phyloP scores from a whole-genome alignment of 1,140 invertebrate species.

The Sinonovacula constricta region DNA sequence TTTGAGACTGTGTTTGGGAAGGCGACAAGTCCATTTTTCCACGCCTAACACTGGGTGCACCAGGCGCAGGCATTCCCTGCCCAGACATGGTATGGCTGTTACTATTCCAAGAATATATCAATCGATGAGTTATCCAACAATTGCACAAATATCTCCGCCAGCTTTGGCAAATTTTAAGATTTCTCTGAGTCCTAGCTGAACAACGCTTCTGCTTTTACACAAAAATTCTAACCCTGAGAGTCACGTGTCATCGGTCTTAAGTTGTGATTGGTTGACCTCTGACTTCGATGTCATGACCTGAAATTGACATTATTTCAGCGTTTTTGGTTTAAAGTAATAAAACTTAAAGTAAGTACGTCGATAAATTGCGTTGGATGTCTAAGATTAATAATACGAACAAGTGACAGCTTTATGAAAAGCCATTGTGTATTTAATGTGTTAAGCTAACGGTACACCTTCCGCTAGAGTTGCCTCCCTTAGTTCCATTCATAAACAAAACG shows the following conservation, averaged over 20 bases:
- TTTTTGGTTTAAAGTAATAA: too few species aligned
- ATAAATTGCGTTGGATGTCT: too few species aligned
- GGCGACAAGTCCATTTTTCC: too few species aligned
- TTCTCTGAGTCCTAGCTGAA: constrained; percentile 5
- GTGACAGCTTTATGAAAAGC: too few species aligned
- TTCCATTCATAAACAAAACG: constrained; percentile 51
- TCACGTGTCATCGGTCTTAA: constrained; percentile 37
- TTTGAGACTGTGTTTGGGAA: constrained; percentile 17
- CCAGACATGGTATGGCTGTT: constrained; percentile 33
- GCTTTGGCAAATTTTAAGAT: neutral
- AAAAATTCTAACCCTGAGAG: constrained; percentile 39
- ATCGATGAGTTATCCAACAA: constrained; percentile 37
- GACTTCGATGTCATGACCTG: constrained; percentile 32
- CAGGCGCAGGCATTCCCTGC: constrained; percentile 39
- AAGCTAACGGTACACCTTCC: too few species aligned
- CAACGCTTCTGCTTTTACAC: constrained; percentile 34
- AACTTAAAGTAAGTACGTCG: too few species aligned
- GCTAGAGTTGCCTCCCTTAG: constrained; percentile 44
- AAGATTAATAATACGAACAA: too few species aligned
- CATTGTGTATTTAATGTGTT: too few species aligned
- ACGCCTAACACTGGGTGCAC: too few species aligned
- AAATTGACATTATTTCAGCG: constrained; percentile 44
- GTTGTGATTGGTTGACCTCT: constrained; percentile 33
- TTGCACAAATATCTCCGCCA: constrained; percentile 1
- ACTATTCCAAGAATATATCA: constrained; percentile 1